Percentiles rank a stretch among this genome's conserved stretches.
These are phyloP conservation scores for Otolemur crassicaudatus DNA, from an alignment of 2,797 vertebrate genomes.

Conservation along the genomic window DNA sequence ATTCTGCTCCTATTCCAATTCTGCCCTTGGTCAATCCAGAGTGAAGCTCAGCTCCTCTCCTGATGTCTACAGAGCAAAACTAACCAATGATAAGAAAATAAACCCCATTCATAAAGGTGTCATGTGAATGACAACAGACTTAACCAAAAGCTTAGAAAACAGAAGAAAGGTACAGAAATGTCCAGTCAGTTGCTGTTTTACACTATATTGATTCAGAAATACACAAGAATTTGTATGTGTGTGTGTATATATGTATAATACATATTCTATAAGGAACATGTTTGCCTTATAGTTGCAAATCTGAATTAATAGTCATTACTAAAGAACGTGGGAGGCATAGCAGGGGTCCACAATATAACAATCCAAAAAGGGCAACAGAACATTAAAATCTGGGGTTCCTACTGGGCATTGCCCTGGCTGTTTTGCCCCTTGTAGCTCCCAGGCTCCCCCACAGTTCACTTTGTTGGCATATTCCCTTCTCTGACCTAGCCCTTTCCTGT, in stretches of 20 bases:
- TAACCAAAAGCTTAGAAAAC: constrained; percentile 14
- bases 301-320: not conserved
- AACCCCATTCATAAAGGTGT: not conserved
- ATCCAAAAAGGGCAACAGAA: not conserved
- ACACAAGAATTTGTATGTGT: not conserved
- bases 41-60: not conserved
- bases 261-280: not conserved
- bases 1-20: not conserved
- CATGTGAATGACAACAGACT: not conserved
- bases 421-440: not conserved
- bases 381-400: not conserved
- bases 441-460: not conserved
- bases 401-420: not conserved
- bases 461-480: not conserved
- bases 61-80: constrained; percentile 32
- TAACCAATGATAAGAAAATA: not conserved
- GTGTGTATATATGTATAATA: not conserved
- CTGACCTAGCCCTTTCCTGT: not conserved
- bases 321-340: not conserved
- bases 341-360: not conserved
- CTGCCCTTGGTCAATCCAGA: not conserved
- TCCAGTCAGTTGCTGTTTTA: not conserved
- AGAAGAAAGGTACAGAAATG: constrained; percentile 6
- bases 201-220: not conserved
- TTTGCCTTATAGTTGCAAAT: not conserved